Percentiles rank a stretch among this genome's conserved stretches.
Conservation (phyloP, 2,113 vertebrate genomes). For the Bos javanicus region DNA sequence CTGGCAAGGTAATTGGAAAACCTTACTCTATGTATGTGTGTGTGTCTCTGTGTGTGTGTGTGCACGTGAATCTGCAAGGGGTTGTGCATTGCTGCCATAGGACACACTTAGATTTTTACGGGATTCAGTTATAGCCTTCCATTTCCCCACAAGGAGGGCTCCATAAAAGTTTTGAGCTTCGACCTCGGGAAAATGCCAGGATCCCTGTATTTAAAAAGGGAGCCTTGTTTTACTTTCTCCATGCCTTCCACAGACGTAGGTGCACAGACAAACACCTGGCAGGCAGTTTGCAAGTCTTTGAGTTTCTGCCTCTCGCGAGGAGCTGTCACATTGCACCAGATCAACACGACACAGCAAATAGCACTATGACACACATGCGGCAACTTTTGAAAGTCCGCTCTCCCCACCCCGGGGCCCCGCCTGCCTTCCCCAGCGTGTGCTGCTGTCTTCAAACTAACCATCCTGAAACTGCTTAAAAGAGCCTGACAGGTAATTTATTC, state of each 20-base stretch:
- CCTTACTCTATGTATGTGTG: background rate
- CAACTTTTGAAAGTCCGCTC: background rate
- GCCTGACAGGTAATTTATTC: slow-evolving; percentile 72
- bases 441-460: slow-evolving; percentile 72
- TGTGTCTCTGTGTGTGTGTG: too few relatives aligned
- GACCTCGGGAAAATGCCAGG: background rate
- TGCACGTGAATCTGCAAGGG: background rate
- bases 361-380: background rate
- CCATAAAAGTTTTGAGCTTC: background rate
- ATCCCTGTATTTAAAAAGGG: background rate
- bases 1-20: slow-evolving; percentile 13
- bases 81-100: background rate
- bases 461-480: slow-evolving; percentile 71
- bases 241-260: background rate
- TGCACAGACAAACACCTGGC: background rate
- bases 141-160: background rate
- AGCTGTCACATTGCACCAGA: slow-evolving; percentile 6
- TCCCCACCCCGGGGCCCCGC: background rate
- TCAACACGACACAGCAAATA: background rate
- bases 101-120: background rate
- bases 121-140: background rate
- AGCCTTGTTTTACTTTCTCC: background rate
- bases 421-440: background rate
- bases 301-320: background rate
- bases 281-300: background rate